A percentile compares a stretch with the other conserved stretches of the same genome.
Evolutionary conservation across 2,888 invertebrate genomes (phyloP).

Genomic region (Palloptera scutellata): DNA sequence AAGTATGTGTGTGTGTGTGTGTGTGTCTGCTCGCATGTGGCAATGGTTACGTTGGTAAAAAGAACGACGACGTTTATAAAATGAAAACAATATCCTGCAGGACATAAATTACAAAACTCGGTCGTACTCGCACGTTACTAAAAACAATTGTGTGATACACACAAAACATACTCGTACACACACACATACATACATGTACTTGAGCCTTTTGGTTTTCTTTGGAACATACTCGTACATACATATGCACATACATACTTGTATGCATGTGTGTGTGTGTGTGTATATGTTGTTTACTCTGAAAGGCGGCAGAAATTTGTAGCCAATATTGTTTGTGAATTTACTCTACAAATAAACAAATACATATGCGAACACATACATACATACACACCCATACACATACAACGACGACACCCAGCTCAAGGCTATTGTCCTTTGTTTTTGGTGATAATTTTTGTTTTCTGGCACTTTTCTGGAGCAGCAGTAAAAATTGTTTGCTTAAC

Average conservation of each 20-base stretch:
- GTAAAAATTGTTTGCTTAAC: neutral
- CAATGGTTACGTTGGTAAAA: conserved; percentile 12
- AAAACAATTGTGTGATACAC: neutral
- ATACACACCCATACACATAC: neutral
- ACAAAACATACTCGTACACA: too few relatives aligned
- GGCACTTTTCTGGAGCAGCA: neutral
- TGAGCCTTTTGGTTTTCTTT: too few relatives aligned
- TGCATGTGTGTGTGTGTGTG: neutral
- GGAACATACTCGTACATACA: too few relatives aligned
- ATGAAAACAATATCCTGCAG: conserved; percentile 51
- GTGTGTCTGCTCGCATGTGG: neutral
- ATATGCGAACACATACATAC: neutral
- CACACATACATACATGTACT: too few relatives aligned
- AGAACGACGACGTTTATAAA: conserved; percentile 40
- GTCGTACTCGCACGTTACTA: conserved; percentile 29
- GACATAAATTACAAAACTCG: conserved; percentile 44
- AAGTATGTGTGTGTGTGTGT: neutral
- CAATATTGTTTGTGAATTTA: neutral
- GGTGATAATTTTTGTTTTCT: neutral
- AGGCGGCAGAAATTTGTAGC: neutral
- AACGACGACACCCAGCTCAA: neutral
- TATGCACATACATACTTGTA: neutral
- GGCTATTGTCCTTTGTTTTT: conserved; percentile 2
- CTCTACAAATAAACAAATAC: neutral
- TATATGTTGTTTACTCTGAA: neutral